Evolutionary conservation across 2,797 vertebrate species (phyloP).

Genomic region (Telmatherina bonti): DNA sequence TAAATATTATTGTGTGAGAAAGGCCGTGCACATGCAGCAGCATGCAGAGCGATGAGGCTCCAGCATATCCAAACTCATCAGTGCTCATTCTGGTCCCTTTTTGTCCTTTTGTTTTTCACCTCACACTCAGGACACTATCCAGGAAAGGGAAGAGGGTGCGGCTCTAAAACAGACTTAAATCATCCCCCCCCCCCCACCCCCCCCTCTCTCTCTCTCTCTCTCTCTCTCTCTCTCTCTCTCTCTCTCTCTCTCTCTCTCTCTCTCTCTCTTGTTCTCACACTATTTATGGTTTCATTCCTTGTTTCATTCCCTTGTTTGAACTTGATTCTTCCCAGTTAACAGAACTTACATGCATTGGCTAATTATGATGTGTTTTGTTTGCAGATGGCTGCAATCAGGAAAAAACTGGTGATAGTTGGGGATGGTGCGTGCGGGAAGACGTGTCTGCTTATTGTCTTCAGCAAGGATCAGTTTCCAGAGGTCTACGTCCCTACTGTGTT

Average conservation of each 20-base stretch:
- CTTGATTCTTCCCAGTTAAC: slow-evolving; percentile 10
- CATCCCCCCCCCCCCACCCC: slow-evolving; percentile 2
- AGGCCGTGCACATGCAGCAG: slow-evolving; percentile 6
- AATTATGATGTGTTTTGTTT: slow-evolving; percentile 39
- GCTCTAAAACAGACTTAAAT: slow-evolving; percentile 53
- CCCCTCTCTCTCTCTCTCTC: too few species aligned
- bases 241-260: slow-evolving; percentile 1
- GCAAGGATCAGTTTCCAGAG: too few species aligned
- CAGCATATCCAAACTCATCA: slow-evolving; percentile 11
- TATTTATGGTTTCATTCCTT: slow-evolving; percentile 35
- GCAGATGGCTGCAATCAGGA: too few species aligned
- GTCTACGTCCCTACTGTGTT: too few species aligned
- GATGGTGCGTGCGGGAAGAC: too few species aligned
- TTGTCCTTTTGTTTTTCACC: slow-evolving; percentile 58
- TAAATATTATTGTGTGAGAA: slow-evolving; percentile 19
- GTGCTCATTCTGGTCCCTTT: slow-evolving; percentile 5
- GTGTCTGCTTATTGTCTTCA: too few species aligned
- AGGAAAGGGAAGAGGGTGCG: slow-evolving; percentile 71
- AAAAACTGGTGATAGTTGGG: too few species aligned
- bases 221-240: too few species aligned
- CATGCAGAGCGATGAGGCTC: slow-evolving; percentile 17
- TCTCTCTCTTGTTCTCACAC: neutral
- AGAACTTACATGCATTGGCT: neutral
- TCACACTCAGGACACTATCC: slow-evolving; percentile 49
- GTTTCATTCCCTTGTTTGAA: slow-evolving; percentile 4